Evolutionary conservation across 1,140 invertebrate genomes (phyloP), one percentile per base, ranked within the genome.

Genomic region (Trachelipus rathkii): DNA sequence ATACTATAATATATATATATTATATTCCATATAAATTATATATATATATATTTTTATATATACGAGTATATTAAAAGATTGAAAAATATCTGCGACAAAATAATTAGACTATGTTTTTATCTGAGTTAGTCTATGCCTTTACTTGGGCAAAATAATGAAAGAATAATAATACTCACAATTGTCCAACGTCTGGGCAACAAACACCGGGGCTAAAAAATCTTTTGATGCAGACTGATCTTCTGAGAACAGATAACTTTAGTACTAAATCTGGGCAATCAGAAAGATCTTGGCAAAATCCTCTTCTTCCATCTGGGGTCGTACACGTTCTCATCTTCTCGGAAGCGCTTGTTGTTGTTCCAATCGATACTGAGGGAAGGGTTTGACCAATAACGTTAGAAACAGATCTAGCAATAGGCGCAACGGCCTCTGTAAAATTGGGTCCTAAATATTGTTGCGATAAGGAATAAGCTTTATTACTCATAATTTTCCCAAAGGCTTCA

Each of bases 221-320:
- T 85, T 96, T 95, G 83, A 97, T 96, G 83, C 95, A 97, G 9
- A 96, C 87, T 0, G 93, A 95, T 82, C 95, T 92, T 50, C 94
- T 86, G 0, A 97, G 85, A 83, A 90, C 92, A 10, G 89, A 89
- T 11, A 96, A 86, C 83, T 96, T 93, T 9, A 96, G 85, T 0
- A 97, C 85, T 11, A 97, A 84, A 80, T 94, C 92, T 0, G 94
- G 93, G 84, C 95, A 96, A 78, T 92, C 92, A 80, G 92, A 93
- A 10, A 97, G 86, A 84, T 96, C 94, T 81, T 94, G 90, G 80
- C 95, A 96, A 76, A 90, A 89, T n/a, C 95, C 95, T 0, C 87
- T 85, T 44, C 88, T 85, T 5, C 92, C 92, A 78, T 90, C 90
- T 0, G 94, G 93, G 0, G 94, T 96, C 0, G 90, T 93, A 83